These are phyloP conservation scores for Coreoperca whiteheadi DNA, from an alignment of 2,113 vertebrate species.

Conservation along the genomic window DNA sequence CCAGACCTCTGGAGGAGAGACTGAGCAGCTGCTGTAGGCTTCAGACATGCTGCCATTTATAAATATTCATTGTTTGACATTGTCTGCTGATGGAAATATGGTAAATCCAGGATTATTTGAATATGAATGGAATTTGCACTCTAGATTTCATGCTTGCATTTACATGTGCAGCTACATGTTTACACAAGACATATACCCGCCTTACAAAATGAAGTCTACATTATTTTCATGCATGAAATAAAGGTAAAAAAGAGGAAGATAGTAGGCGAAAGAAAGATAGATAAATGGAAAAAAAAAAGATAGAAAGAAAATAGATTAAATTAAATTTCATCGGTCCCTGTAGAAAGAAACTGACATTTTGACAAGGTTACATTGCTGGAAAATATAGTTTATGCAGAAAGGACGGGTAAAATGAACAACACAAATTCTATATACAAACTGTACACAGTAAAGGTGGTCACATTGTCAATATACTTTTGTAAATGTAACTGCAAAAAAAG, in stretches of 20 bases:
- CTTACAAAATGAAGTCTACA: not conserved
- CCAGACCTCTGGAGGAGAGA: constrained; percentile 24
- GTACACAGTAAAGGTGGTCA: not conserved
- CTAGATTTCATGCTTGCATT: constrained; percentile 30
- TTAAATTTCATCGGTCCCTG: not conserved
- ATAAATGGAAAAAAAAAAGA: not conserved
- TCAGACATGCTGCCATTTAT: constrained; percentile 53
- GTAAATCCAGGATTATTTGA: constrained; percentile 59
- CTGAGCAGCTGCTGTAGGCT: not conserved
- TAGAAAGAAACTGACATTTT: too few relatives aligned
- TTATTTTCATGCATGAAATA: constrained; percentile 7
- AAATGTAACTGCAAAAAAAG: not conserved
- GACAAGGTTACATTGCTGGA: not conserved
- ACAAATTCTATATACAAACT: not conserved
- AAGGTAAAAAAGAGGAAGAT: not conserved
- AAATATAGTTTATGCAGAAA: not conserved
- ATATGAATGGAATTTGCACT: constrained; percentile 58
- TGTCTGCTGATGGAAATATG: constrained; percentile 58
- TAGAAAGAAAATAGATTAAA: not conserved
- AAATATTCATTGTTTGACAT: constrained; percentile 68
- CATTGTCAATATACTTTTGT: not conserved
- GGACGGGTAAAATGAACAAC: not conserved
- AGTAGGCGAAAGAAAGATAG: not conserved
- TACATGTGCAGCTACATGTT: constrained; percentile 33
- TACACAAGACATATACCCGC: constrained; percentile 11